Evolutionary conservation across 2,888 invertebrate genomes (phyloP).

Genomic region (Horisme vitalbata): DNA sequence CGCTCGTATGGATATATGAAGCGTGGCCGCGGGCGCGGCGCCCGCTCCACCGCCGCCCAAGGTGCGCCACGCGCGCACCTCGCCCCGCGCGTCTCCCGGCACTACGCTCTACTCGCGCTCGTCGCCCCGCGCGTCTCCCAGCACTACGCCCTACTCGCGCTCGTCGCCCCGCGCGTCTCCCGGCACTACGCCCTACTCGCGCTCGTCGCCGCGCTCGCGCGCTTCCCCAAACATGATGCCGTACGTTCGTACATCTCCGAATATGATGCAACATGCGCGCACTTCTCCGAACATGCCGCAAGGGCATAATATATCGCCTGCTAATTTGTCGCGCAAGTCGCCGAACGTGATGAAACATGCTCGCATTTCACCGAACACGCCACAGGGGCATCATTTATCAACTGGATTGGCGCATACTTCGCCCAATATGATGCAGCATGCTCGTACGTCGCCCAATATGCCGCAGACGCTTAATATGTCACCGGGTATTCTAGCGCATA

Average conservation of each 20-base stretch:
- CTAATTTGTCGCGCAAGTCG: conserved; percentile 13
- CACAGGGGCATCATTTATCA: background rate
- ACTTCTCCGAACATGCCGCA: conserved; percentile 1
- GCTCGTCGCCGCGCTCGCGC: background rate
- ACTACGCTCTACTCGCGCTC: conserved; percentile 39
- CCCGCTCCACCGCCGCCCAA: conserved; percentile 42
- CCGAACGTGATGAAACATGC: conserved; percentile 2
- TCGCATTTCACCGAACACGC: conserved; percentile 1
- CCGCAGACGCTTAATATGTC: conserved; percentile 2
- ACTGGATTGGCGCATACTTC: conserved; percentile 3
- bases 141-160: conserved; percentile 40
- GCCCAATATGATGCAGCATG: conserved; percentile 4
- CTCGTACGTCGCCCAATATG: conserved; percentile 7
- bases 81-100: conserved; percentile 27
- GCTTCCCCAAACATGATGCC: background rate
- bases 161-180: conserved; percentile 23
- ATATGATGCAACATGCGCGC: background rate
- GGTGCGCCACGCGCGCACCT: conserved; percentile 38
- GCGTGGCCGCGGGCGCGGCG: conserved; percentile 74
- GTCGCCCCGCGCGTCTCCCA: conserved; percentile 25
- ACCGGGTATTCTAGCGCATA: background rate
- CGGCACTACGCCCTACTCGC: conserved; percentile 41
- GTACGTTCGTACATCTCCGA: background rate
- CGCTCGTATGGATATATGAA: conserved; percentile 83
- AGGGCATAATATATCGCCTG: no score